Conservation (phyloP, 1,140 invertebrate genomes). For the Triops longicaudatus region DNA sequence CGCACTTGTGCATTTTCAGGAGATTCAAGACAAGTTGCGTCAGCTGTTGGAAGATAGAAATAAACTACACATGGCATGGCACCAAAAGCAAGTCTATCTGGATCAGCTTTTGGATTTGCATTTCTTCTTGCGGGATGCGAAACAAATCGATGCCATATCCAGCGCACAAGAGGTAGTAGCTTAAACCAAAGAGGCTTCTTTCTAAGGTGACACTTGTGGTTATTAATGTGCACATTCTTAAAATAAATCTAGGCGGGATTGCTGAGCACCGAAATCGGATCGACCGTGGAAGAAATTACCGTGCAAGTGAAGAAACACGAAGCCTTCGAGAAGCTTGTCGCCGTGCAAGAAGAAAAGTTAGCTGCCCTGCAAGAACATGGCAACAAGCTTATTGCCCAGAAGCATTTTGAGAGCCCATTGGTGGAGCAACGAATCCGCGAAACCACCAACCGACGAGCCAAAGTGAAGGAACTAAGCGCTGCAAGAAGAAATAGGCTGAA, state of each 20-base stretch:
- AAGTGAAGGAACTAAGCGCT: constrained; percentile 59
- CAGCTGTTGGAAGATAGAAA: constrained; percentile 68
- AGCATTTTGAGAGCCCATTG: constrained; percentile 78
- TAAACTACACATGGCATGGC: constrained; percentile 73
- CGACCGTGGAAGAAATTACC: constrained; percentile 72
- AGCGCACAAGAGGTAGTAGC: constrained; percentile 70
- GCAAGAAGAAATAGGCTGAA: constrained; percentile 55
- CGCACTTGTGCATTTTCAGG: constrained; percentile 34
- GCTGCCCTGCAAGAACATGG: constrained; percentile 74
- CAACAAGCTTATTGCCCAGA: constrained; percentile 75
- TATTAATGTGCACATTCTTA: neutral
- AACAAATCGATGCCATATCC: constrained; percentile 82
- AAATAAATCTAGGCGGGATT: constrained; percentile 27
- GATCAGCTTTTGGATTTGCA: constrained; percentile 92
- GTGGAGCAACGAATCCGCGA: constrained; percentile 51
- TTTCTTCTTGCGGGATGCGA: constrained; percentile 88
- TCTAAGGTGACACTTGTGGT: too few relatives aligned
- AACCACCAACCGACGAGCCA: constrained; percentile 58
- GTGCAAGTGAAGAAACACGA: constrained; percentile 81
- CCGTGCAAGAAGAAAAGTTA: constrained; percentile 80
- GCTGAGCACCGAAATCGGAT: constrained; percentile 38
- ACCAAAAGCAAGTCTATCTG: constrained; percentile 76
- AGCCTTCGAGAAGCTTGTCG: constrained; percentile 76
- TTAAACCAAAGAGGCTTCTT: too few relatives aligned
- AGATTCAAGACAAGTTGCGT: constrained; percentile 69